These are phyloP conservation scores for Schmidtea mediterranea DNA, from an alignment of 1,140 invertebrate species.

Conservation along the genomic window DNA sequence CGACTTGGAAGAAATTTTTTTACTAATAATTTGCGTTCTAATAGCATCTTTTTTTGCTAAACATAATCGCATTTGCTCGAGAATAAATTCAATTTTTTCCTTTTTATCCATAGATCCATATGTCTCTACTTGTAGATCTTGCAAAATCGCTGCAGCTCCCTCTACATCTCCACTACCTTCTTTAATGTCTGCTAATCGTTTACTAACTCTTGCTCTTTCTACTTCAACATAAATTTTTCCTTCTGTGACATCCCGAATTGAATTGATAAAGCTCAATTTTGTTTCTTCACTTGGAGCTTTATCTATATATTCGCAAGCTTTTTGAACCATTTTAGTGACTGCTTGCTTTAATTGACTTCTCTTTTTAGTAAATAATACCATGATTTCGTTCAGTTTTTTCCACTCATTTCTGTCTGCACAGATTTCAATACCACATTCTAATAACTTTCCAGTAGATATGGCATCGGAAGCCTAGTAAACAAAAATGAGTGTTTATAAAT, in stretches of 20 bases:
- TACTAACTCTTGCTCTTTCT: conserved; percentile 73
- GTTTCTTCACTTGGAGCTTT: conserved; percentile 49
- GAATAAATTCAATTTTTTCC: conserved; percentile 75
- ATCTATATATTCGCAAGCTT: conserved; percentile 70
- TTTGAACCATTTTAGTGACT: conserved; percentile 93
- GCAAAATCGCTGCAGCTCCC: conserved; percentile 66
- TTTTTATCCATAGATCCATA: conserved; percentile 94
- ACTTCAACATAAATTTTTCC: conserved; percentile 99
- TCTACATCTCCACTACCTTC: conserved; percentile 53
- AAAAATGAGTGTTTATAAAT: not conserved
- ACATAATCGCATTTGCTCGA: conserved; percentile 94
- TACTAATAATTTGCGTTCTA: conserved; percentile 88
- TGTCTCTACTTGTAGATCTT: conserved; percentile 83
- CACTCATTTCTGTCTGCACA: conserved; percentile 76
- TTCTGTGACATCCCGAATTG: conserved; percentile 69
- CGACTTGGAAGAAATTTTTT: conserved; percentile 88
- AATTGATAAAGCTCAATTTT: conserved; percentile 79
- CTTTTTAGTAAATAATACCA: conserved; percentile 62
- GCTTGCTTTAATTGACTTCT: conserved; percentile 73
- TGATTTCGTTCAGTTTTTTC: conserved; percentile 71
- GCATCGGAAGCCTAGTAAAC: conserved; percentile 66
- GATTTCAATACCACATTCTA: conserved; percentile 75
- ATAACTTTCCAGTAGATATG: conserved; percentile 61
- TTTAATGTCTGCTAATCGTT: conserved; percentile 67
- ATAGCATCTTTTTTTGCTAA: conserved; percentile 82